phyloP scores from a whole-genome alignment of 2,888 invertebrate genomes.

The Caenorhabditis sulstoni region DNA sequence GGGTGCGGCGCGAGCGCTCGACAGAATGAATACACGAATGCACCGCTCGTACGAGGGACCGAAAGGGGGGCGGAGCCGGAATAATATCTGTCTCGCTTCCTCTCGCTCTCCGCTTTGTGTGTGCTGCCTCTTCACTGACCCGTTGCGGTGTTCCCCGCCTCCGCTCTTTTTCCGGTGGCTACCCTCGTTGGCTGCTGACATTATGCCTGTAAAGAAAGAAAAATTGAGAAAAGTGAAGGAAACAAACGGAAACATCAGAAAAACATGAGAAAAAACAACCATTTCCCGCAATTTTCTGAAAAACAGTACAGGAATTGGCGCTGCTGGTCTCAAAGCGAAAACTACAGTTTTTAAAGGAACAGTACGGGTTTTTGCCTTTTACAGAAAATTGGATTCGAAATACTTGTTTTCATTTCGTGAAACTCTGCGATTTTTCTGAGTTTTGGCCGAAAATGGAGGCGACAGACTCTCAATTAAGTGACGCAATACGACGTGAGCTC shows the following conservation, averaged over 20 bases:
- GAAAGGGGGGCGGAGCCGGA: background rate
- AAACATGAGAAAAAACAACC: too few relatives aligned
- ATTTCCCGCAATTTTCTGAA: too few relatives aligned
- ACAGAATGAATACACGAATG: background rate
- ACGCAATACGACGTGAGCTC: background rate
- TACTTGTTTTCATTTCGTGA: too few relatives aligned
- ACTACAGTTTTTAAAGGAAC: background rate
- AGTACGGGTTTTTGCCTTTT: background rate
- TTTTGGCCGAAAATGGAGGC: background rate
- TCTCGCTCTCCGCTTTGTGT: too few relatives aligned
- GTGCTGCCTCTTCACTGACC: background rate
- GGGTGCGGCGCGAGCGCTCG: background rate
- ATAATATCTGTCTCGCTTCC: too few relatives aligned
- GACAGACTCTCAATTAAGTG: slow-evolving; percentile 28
- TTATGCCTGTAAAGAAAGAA: background rate
- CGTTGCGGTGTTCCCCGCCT: background rate
- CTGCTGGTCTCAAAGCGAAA: background rate
- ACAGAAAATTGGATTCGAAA: too few relatives aligned
- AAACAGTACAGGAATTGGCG: background rate
- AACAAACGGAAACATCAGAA: too few relatives aligned
- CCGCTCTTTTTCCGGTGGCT: background rate
- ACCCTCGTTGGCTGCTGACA: background rate
- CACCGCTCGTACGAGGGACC: background rate
- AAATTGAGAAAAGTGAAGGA: background rate
- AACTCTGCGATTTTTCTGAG: too few relatives aligned